These are phyloP conservation scores for Wiebesia pumilae DNA, from an alignment of 1,140 invertebrate genomes.

Conservation along the genomic window DNA sequence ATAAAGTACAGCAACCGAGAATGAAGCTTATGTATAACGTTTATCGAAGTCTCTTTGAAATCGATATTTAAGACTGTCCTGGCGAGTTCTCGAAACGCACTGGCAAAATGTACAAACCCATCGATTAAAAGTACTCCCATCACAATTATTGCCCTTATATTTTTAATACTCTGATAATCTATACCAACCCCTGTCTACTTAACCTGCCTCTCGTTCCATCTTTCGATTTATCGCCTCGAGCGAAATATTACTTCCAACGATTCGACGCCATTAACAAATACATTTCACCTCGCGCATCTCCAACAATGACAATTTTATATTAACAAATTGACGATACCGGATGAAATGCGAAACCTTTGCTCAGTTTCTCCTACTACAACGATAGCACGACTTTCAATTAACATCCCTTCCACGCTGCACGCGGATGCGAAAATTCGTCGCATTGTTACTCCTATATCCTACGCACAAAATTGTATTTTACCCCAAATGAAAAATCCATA, in stretches of 20 bases:
- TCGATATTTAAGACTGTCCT: not conserved
- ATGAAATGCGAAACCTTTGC: not conserved
- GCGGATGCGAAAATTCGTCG: too few species aligned
- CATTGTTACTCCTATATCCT: not conserved
- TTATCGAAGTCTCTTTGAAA: slow-evolving; percentile 7
- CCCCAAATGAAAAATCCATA: not conserved
- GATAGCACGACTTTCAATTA: too few species aligned
- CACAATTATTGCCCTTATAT: not conserved
- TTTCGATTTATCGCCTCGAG: too few species aligned
- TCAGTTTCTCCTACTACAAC: not conserved
- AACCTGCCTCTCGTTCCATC: too few species aligned
- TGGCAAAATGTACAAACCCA: not conserved
- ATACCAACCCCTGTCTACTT: too few species aligned
- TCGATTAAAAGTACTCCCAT: not conserved
- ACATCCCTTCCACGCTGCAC: too few species aligned
- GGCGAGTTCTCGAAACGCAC: not conserved
- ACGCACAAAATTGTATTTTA: not conserved
- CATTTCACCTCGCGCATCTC: too few species aligned
- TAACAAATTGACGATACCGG: too few species aligned
- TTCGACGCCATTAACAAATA: too few species aligned
- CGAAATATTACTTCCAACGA: too few species aligned
- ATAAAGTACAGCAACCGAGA: slow-evolving; percentile 15
- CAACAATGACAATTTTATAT: too few species aligned
- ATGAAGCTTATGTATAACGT: slow-evolving; percentile 21
- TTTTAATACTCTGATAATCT: too few species aligned